phyloP scores from a whole-genome alignment of 2,113 vertebrate species.

The Lepisosteus oculatus region DNA sequence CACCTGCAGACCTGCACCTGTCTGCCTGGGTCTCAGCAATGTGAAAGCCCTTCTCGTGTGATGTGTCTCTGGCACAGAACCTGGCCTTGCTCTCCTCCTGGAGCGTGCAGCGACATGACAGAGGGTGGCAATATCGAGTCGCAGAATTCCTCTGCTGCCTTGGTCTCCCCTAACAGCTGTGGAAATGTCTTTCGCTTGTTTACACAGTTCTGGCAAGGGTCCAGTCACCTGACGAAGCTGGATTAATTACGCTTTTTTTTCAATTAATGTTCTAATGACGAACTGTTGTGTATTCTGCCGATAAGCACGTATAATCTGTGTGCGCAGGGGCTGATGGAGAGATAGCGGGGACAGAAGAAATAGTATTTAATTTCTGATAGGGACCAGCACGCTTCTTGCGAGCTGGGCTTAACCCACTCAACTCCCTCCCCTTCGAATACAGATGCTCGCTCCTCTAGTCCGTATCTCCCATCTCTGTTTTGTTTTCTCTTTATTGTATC shows the following conservation, averaged over 20 bases:
- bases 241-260: slow-evolving; percentile 82
- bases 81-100: neutral
- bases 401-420: slow-evolving; percentile 9
- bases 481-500: neutral
- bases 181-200: slow-evolving; percentile 2
- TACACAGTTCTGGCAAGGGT: slow-evolving; percentile 57
- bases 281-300: slow-evolving; percentile 67
- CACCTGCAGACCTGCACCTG: neutral
- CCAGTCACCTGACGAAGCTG: slow-evolving; percentile 62
- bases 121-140: slow-evolving; percentile 7
- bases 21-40: neutral
- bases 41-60: slow-evolving; percentile 25
- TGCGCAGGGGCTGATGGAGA: slow-evolving; percentile 37
- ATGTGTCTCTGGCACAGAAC: slow-evolving; percentile 53
- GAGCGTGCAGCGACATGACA: neutral
- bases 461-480: neutral
- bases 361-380: slow-evolving; percentile 27
- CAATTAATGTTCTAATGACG: slow-evolving; percentile 76
- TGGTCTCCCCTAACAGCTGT: slow-evolving; percentile 4
- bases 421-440: slow-evolving; percentile 17
- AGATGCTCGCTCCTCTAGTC: neutral
- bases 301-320: slow-evolving; percentile 63
- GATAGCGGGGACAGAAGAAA: slow-evolving; percentile 31
- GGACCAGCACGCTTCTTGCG: neutral
- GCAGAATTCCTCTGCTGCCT: neutral